These are phyloP conservation scores for Lingula anatina DNA, from an alignment of 2,888 invertebrate species.

Conservation along the genomic window DNA sequence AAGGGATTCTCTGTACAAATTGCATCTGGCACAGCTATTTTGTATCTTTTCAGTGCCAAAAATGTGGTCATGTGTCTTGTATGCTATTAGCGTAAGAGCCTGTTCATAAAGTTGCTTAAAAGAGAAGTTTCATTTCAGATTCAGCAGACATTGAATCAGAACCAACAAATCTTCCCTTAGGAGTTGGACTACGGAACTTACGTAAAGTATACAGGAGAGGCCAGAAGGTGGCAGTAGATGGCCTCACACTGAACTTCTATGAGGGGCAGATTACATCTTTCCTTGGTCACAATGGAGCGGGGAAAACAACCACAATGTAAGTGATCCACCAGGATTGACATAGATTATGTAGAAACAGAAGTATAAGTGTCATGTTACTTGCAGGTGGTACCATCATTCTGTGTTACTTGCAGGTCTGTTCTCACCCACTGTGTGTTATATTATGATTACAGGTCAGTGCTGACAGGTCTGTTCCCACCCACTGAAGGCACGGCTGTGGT, in stretches of 20 bases:
- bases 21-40: no score
- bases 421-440: neutral
- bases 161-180: conserved; percentile 57
- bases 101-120: no score
- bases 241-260: conserved; percentile 71
- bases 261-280: conserved; percentile 80
- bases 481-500: conserved; percentile 70
- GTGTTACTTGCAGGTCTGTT: neutral
- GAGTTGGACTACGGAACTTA: conserved; percentile 70
- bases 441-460: conserved; percentile 38
- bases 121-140: conserved; percentile 15
- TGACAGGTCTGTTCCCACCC: conserved; percentile 67
- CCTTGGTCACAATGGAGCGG: conserved; percentile 85
- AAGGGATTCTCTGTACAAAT: no score
- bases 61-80: no score
- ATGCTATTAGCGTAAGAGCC: no score
- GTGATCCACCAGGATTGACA: conserved; percentile 13
- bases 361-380: neutral
- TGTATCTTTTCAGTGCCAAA: no score
- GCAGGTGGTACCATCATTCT: neutral
- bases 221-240: conserved; percentile 60
- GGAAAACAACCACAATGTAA: conserved; percentile 86
- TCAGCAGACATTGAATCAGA: conserved; percentile 53
- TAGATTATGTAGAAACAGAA: no score
- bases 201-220: conserved; percentile 55